phyloP scores from a whole-genome alignment of 2,888 invertebrate species.

The Drosophila pullipes region DNA sequence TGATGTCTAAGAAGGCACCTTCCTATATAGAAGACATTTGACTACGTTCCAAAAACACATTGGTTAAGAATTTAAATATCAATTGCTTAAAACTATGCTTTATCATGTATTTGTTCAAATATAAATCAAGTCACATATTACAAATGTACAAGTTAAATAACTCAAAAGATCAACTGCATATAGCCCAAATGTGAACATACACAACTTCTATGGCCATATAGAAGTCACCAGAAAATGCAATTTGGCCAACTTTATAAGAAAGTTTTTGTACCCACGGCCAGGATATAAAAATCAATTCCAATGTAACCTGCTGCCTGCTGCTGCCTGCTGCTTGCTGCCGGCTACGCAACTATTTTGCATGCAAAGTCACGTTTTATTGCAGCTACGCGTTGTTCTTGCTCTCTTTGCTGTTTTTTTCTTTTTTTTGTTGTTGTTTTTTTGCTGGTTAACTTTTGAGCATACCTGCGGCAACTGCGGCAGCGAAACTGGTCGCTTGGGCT shows the following conservation, averaged over 20 bases:
- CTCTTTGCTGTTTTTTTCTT: slow-evolving; percentile 11
- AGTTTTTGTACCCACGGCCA: slow-evolving; percentile 32
- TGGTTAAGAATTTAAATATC: not conserved
- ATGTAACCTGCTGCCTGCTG: slow-evolving; percentile 50
- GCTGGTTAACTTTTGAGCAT: slow-evolving; percentile 75
- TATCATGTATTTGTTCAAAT: not conserved
- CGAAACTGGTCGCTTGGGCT: slow-evolving; percentile 36
- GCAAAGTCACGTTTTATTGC: slow-evolving; percentile 84
- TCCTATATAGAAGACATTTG: not conserved
- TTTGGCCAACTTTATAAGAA: slow-evolving; percentile 22
- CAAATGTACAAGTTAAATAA: not conserved
- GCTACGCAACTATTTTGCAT: slow-evolving; percentile 79
- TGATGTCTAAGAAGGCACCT: not conserved
- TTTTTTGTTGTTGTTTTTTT: slow-evolving; percentile 19
- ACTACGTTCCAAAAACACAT: not conserved
- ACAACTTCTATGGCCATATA: not conserved
- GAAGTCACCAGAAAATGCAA: not conserved
- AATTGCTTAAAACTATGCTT: not conserved
- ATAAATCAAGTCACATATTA: not conserved
- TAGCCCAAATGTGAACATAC: not conserved
- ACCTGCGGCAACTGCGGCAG: slow-evolving; percentile 62
- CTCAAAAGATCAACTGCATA: not conserved
- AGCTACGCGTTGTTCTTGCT: slow-evolving; percentile 60
- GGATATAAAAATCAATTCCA: slow-evolving; percentile 72
- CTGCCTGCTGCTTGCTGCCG: slow-evolving; percentile 45